Evolutionary conservation across 64 coral and sea anemone species (phyloP).

Genomic region (Dendronephthya gigantea): DNA sequence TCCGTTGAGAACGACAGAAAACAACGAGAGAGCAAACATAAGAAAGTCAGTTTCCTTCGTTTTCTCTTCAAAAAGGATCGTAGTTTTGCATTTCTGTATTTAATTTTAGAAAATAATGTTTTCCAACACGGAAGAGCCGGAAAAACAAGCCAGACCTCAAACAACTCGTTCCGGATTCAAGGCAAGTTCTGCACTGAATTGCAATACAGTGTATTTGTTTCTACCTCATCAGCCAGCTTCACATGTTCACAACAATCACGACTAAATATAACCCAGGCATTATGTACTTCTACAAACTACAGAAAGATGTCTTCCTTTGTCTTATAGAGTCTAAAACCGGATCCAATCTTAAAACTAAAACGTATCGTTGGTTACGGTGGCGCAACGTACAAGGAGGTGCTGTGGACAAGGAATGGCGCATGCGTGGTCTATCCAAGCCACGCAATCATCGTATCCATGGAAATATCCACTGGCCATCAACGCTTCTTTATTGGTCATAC

Average conservation of each 20-base stretch:
- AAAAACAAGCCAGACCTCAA: background rate
- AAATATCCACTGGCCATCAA: slow-evolving; percentile 66
- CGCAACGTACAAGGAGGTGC: slow-evolving; percentile 62
- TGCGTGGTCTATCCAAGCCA: slow-evolving; percentile 75
- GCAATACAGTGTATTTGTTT: background rate
- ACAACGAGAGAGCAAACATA: background rate
- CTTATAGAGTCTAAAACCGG: slow-evolving; percentile 72
- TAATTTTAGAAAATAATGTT: background rate
- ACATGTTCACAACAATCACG: too few relatives aligned
- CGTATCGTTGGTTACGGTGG: slow-evolving; percentile 95
- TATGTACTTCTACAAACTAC: background rate
- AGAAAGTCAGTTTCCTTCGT: background rate
- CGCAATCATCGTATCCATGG: slow-evolving; percentile 81
- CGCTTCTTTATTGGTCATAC: slow-evolving; percentile 85
- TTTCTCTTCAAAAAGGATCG: background rate
- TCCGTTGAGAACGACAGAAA: background rate
- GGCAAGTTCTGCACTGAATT: background rate
- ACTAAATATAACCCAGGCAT: too few relatives aligned
- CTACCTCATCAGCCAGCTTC: too few relatives aligned
- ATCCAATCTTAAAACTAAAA: slow-evolving; percentile 76
- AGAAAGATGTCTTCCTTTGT: background rate
- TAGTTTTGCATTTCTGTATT: background rate
- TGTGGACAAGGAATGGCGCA: slow-evolving; percentile 85
- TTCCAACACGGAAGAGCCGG: background rate
- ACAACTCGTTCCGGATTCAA: background rate